Base-by-base conservation (phyloP, 2,113 vertebrate species). In the Tychaedon coryphoeus region DNA sequence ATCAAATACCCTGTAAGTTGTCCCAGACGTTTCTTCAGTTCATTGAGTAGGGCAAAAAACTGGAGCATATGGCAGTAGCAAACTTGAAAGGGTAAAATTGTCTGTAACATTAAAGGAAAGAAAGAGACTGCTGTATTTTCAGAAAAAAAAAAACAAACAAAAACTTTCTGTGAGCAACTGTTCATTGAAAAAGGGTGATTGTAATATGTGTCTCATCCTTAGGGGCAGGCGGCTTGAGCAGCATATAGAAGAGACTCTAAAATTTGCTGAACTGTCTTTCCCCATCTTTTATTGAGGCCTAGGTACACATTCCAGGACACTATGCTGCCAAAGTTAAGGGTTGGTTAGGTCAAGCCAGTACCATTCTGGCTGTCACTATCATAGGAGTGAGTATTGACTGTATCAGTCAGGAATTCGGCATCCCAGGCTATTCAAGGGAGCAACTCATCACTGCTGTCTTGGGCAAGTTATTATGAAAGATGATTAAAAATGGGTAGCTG, bases 81-180 rank as follows among this genome's bases (percentile, higher is more conserved):
- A 89, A 95, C 33, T 84, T 29, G 38, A 86, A 88, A 73, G 51
- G 61, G 29, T 66, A 77, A 79, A 80, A 91, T 84, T 86, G 19
- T 40, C 67, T 2, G 1, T 53, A 47, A 38, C 26, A 47, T 58
- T 38, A 54, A 70, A 71, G 42, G 22, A 92, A 90, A 64, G n/a
- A 19, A 79, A 64, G 31, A 86, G 14, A 36, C 36, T 83, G 17
- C 17, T 57, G 17, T 53, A 42, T 38, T 80, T 80, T 79, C 23
- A 88, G 43, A 45, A 45, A 43, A n/a, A n/a, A 17, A 54, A 12
- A 83, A 65, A 36, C 10, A 70, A 81, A 38, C 20, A 72, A 40
- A 75, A 77, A 9, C 34, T 73, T 80, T 28, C 28, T 26, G 61
- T 48, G 28, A 70, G 33, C 19, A 43, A 13, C 53, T 25, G 7